Percentiles rank a stretch among this genome's conserved stretches.
Conservation (phyloP, 2,888 invertebrate species). For the Lochmaea capreae region DNA sequence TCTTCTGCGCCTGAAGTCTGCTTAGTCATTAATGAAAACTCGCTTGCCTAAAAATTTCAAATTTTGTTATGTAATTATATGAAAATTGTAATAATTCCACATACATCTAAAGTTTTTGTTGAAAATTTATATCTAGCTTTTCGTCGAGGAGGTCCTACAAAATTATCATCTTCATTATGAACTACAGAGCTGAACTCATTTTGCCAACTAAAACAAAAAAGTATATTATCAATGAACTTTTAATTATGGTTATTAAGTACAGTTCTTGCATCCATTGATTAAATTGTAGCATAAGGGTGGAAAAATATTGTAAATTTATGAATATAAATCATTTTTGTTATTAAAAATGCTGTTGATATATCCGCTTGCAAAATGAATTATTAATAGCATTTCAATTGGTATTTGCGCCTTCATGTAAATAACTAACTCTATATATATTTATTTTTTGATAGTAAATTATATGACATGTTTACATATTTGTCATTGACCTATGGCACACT, state of each 20-base stretch:
- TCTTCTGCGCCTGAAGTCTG: conserved; percentile 64
- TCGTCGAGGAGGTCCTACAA: neutral
- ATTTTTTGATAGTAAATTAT: too few relatives aligned
- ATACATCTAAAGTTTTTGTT: conserved; percentile 66
- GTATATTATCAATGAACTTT: neutral
- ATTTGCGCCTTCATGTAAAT: too few relatives aligned
- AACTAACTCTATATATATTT: too few relatives aligned
- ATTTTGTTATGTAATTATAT: neutral
- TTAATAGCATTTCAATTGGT: too few relatives aligned
- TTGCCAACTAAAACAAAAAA: neutral
- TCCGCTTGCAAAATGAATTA: too few relatives aligned
- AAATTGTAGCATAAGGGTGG: too few relatives aligned
- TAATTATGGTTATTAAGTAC: neutral
- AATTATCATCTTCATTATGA: conserved; percentile 1
- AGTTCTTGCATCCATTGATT: too few relatives aligned
- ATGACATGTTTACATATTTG: too few relatives aligned
- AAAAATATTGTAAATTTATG: too few relatives aligned
- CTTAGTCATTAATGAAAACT: conserved; percentile 67
- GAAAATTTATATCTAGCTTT: conserved; percentile 56
- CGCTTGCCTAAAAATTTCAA: conserved; percentile 65
- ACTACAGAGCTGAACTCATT: neutral
- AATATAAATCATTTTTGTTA: too few relatives aligned
- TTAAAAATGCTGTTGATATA: too few relatives aligned
- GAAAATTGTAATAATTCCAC: conserved; percentile 44
- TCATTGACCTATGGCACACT: too few relatives aligned